phyloP scores from a whole-genome alignment of 1,140 invertebrate genomes.

The Camponotus floridanus region DNA sequence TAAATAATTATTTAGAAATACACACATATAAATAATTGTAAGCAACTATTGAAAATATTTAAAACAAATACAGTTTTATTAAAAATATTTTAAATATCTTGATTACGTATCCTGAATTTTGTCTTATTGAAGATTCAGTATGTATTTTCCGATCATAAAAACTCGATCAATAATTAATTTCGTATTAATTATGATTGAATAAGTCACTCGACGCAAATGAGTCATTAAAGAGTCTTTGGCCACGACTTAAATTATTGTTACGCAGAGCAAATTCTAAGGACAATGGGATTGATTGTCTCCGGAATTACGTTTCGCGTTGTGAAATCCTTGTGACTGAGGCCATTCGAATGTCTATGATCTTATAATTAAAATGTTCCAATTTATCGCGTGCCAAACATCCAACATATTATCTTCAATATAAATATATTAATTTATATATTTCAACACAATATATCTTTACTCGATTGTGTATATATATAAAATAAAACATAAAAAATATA shows the following conservation, averaged over 20 bases:
- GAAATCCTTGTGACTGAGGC: conserved; percentile 3
- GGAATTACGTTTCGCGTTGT: conserved; percentile 14
- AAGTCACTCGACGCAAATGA: conserved; percentile 6
- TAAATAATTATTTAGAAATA: too few species aligned
- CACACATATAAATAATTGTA: too few species aligned
- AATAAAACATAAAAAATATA: too few species aligned
- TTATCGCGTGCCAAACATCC: not conserved
- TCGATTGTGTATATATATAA: not conserved
- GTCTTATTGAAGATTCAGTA: not conserved
- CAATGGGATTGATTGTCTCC: conserved; percentile 1
- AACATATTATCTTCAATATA: too few species aligned
- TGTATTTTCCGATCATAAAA: not conserved
- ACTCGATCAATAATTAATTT: conserved; percentile 6
- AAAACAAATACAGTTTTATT: not conserved
- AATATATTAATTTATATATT: not conserved
- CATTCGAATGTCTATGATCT: not conserved
- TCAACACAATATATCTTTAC: conserved; percentile 10
- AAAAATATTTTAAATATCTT: not conserved
- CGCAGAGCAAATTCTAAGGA: conserved; percentile 24
- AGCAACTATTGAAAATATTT: not conserved
- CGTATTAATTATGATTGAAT: not conserved
- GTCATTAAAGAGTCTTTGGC: conserved; percentile 10
- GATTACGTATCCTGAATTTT: not conserved
- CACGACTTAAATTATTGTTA: conserved; percentile 30
- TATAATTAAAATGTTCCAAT: not conserved